A percentile compares a stretch with the other conserved stretches of the same genome.
These are phyloP conservation scores for Plodia interpunctella DNA, from an alignment of 1,140 invertebrate genomes.

Conservation along the genomic window DNA sequence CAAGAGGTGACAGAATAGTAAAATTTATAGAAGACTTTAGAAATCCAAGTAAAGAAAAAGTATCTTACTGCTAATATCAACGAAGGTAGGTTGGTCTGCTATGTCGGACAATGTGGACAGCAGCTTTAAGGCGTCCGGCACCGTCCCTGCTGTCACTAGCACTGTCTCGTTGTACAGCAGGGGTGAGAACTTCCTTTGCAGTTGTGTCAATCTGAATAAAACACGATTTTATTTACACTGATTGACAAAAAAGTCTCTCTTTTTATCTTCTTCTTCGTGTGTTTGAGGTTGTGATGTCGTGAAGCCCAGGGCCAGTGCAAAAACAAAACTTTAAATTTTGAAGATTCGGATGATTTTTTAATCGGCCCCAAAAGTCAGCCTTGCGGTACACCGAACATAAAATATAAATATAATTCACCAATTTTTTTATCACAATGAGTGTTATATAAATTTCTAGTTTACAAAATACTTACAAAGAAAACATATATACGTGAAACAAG, in stretches of 20 bases:
- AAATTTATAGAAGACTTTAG: too few relatives aligned
- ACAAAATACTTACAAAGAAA: background rate
- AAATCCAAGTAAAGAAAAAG: too few relatives aligned
- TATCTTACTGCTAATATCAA: conserved; percentile 76
- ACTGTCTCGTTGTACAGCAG: conserved; percentile 52
- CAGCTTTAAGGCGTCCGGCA: conserved; percentile 79
- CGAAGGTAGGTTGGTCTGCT: conserved; percentile 78
- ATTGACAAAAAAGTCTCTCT: too few relatives aligned
- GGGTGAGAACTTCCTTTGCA: conserved; percentile 46
- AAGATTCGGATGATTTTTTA: too few relatives aligned
- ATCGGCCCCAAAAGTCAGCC: background rate
- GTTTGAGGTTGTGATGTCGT: too few relatives aligned
- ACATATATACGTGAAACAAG: background rate
- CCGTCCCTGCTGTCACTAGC: conserved; percentile 67
- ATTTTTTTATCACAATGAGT: background rate
- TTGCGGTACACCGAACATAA: background rate
- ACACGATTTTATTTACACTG: too few relatives aligned
- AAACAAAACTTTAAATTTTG: too few relatives aligned
- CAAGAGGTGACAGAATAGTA: too few relatives aligned
- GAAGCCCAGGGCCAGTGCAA: too few relatives aligned
- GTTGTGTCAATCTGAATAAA: conserved; percentile 48
- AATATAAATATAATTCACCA: background rate
- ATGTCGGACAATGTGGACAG: conserved; percentile 78
- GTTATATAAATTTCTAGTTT: too few relatives aligned
- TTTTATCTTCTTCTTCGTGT: too few relatives aligned